Conservation (phyloP, 2,888 invertebrate species). For the Cistogaster globosa region DNA sequence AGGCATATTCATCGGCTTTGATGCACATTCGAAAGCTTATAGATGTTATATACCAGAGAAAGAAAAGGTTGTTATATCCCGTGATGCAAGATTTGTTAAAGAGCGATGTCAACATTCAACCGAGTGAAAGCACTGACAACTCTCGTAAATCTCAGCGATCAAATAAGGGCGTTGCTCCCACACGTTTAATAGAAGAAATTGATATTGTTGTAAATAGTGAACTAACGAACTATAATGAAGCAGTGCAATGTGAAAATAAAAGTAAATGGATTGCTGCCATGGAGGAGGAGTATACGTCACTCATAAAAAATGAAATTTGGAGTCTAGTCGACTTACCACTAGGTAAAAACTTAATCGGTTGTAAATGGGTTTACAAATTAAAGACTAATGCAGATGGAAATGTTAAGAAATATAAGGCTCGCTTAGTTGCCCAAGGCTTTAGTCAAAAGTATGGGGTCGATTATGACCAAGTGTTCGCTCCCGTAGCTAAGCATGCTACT, state of each 20-base stretch:
- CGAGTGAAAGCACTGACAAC: slow-evolving; percentile 1
- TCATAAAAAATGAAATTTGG: no score
- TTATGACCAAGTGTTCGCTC: neutral
- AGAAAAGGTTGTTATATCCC: slow-evolving; percentile 39
- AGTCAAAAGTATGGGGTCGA: neutral
- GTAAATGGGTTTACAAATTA: slow-evolving; percentile 5
- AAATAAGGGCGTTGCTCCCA: slow-evolving; percentile 23
- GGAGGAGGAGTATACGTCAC: no score
- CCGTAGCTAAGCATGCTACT: no score
- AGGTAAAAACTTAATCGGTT: neutral
- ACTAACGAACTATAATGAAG: slow-evolving; percentile 10
- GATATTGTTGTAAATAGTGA: slow-evolving; percentile 7
- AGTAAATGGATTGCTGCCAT: neutral
- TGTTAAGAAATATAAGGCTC: no score
- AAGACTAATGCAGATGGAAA: neutral
- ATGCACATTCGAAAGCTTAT: slow-evolving; percentile 65
- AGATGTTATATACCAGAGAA: slow-evolving; percentile 52
- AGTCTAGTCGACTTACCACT: no score
- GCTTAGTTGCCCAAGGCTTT: no score
- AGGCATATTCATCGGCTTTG: slow-evolving; percentile 47
- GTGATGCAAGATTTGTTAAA: slow-evolving; percentile 12
- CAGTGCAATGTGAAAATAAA: slow-evolving; percentile 8
- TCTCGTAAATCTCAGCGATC: neutral
- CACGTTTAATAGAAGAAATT: slow-evolving; percentile 23
- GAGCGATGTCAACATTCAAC: neutral